These are phyloP conservation scores for Channa striata DNA, from an alignment of 2,797 vertebrate genomes.

Conservation along the genomic window DNA sequence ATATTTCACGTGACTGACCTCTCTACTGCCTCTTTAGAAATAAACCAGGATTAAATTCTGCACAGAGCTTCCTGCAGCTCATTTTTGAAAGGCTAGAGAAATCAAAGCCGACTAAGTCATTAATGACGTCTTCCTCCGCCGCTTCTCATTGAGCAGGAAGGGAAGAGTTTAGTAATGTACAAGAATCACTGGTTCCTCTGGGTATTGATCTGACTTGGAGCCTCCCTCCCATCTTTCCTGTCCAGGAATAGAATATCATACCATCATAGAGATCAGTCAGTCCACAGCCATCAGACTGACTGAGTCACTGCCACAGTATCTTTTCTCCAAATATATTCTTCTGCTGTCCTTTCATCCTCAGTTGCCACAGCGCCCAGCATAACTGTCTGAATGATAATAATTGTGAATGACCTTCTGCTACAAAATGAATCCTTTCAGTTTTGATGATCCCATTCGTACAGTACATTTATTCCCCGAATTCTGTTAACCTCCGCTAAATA, in stretches of 20 bases:
- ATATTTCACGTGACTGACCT: neutral
- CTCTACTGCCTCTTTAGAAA: neutral
- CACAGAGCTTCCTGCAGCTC: slow-evolving; percentile 30
- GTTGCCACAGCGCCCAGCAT: neutral
- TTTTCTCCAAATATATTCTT: slow-evolving; percentile 10
- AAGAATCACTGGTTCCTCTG: slow-evolving; percentile 53
- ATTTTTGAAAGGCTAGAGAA: slow-evolving; percentile 40
- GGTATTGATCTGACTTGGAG: slow-evolving; percentile 63
- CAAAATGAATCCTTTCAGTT: slow-evolving; percentile 27
- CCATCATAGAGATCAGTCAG: slow-evolving; percentile 28
- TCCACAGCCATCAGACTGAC: slow-evolving; percentile 31
- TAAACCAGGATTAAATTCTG: slow-evolving; percentile 28
- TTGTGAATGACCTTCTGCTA: slow-evolving; percentile 17
- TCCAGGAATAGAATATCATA: slow-evolving; percentile 50
- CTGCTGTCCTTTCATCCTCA: slow-evolving; percentile 9
- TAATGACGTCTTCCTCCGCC: slow-evolving; percentile 50
- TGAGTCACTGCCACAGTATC: slow-evolving; percentile 36
- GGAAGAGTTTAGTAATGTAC: slow-evolving; percentile 46
- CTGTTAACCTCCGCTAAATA: slow-evolving; percentile 18
- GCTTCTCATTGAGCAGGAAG: slow-evolving; percentile 46
- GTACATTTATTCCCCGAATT: slow-evolving; percentile 15
- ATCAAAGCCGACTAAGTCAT: slow-evolving; percentile 46
- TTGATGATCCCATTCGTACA: neutral
- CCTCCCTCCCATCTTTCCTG: slow-evolving; percentile 56
- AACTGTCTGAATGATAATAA: slow-evolving; percentile 22